These are phyloP conservation scores for Lasioglossum villosulum DNA, from an alignment of 2,888 invertebrate genomes.

Conservation along the genomic window DNA sequence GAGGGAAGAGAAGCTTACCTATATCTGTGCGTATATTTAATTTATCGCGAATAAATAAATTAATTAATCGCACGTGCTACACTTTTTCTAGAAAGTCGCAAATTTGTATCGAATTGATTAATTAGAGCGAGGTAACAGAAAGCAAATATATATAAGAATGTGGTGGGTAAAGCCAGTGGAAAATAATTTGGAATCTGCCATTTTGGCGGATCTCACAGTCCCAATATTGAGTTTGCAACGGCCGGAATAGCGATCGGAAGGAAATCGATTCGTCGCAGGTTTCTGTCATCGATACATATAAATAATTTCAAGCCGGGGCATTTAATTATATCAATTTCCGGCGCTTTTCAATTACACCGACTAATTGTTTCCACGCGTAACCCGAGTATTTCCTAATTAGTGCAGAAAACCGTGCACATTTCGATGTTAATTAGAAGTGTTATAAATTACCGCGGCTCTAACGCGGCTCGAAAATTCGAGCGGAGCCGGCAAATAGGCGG, in stretches of 20 bases:
- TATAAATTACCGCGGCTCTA: not conserved
- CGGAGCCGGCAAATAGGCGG: not conserved
- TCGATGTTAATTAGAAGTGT: constrained; percentile 25
- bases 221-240: not conserved
- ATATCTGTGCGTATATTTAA: too few species aligned
- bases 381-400: constrained; percentile 22
- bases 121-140: too few species aligned
- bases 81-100: too few species aligned
- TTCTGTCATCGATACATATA: not conserved
- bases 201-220: too few species aligned
- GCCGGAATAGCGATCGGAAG: not conserved
- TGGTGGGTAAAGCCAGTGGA: too few species aligned
- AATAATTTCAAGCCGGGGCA: not conserved
- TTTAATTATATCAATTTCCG: not conserved
- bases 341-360: constrained; percentile 17
- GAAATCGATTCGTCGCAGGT: not conserved
- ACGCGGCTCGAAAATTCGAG: not conserved
- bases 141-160: too few species aligned
- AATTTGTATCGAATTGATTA: not conserved
- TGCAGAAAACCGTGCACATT: constrained; percentile 16
- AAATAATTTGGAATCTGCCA: too few species aligned
- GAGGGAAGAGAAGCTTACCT: too few species aligned
- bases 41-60: not conserved
- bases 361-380: constrained; percentile 22
- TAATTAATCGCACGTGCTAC: not conserved